Evolutionary conservation across 2,888 invertebrate genomes (phyloP), one percentile per base, ranked within the genome.

Genomic region (Erannis defoliaria): DNA sequence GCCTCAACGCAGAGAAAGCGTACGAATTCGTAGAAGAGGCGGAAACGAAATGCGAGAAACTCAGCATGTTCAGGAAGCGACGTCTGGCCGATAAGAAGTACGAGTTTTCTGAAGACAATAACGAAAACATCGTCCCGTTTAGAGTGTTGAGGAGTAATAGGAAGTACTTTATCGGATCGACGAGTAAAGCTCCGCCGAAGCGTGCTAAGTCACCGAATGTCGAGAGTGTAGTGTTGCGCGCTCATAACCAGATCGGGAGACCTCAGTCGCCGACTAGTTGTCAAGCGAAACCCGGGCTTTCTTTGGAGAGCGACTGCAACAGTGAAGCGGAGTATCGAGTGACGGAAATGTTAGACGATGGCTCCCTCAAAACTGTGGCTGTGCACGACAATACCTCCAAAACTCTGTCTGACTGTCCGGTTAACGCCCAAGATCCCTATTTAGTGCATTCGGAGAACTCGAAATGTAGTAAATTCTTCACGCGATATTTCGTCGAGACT

Each of bases 61-160:
- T 97, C n/a, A 97, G 97, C 74, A 96, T 96, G 76, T 97, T 97
- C 78, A 94, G 98, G 6, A 97, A 97, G 80, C 94, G 97, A 55
- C 94, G 97, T 6, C 87, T 98, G 53, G 98, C 98, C 0, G 98
- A 98, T 77, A 98, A 98, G 82, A 98, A 97, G 82, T 98, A 98
- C 80, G 98, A 98, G 79, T 98, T 98, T 79, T 97, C 96, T 0
- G 97, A 97, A 74, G 97, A 97, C 56, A 93, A 93, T 75, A 94
- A 94, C 75, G 95, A 95, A 74, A 95, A 95, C 75, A 95, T 95
- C 50, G 94, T 95, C 37, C 95, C 95, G 42, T 95, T 95, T 78
- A 93, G 95, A 76, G 94, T 94, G n/a, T 80, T 95, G 68, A 85
- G 95, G 67, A 93, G 93, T 73, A 93, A 93, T 76, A 87, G 92